Evolutionary conservation across 2,888 invertebrate species (phyloP).

Genomic region (Hemicrepidius hirtus): DNA sequence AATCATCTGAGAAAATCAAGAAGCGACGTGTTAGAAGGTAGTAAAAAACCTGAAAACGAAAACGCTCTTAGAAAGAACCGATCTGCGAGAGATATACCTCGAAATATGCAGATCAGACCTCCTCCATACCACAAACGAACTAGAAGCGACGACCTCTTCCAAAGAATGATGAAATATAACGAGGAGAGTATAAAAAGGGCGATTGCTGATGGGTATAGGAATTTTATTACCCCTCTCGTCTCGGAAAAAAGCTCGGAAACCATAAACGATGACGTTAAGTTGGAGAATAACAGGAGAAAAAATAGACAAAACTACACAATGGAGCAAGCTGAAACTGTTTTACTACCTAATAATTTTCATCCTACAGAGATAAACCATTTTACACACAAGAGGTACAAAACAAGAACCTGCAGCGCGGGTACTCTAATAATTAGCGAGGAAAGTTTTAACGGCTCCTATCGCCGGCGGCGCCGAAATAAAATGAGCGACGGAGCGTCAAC

Average conservation of each 20-base stretch:
- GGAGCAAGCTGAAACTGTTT: constrained; percentile 56
- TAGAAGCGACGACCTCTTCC: constrained; percentile 65
- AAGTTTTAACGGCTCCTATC: constrained; percentile 68
- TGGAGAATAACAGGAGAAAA: constrained; percentile 32
- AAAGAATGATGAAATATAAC: constrained; percentile 63
- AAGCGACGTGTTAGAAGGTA: constrained; percentile 56
- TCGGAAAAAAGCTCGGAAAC: constrained; percentile 11
- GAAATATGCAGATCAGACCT: constrained; percentile 31
- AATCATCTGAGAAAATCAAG: constrained; percentile 58
- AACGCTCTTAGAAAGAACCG: constrained; percentile 39
- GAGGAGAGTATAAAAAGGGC: constrained; percentile 64
- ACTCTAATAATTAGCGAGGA: constrained; percentile 74
- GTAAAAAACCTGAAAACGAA: not conserved
- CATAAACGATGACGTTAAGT: constrained; percentile 23
- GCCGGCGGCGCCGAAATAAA: constrained; percentile 62
- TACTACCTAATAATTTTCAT: constrained; percentile 53
- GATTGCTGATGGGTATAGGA: constrained; percentile 65
- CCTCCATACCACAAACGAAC: constrained; percentile 58
- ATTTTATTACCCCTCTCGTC: constrained; percentile 59
- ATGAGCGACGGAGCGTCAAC: constrained; percentile 34
- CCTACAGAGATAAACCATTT: constrained; percentile 51
- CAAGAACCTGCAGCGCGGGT: constrained; percentile 74
- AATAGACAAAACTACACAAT: constrained; percentile 49
- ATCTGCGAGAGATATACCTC: constrained; percentile 38
- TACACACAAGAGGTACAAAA: constrained; percentile 69